Evolutionary conservation across 2,888 invertebrate genomes (phyloP).

Genomic region (Trachelus troglodyta): DNA sequence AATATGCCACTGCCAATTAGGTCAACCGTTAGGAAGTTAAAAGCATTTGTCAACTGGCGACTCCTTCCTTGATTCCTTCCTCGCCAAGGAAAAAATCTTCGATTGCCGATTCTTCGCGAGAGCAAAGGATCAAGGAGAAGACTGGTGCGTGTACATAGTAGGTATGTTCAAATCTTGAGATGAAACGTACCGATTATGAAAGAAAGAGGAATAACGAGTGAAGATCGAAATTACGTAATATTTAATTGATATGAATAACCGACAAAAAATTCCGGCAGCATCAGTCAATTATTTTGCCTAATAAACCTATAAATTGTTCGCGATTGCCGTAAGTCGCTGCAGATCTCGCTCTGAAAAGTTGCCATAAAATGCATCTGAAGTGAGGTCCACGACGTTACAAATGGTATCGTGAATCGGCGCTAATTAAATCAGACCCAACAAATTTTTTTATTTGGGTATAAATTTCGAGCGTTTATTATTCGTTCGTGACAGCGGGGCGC

Average conservation of each 20-base stretch:
- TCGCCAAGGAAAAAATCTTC: too few species aligned
- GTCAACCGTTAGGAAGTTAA: too few species aligned
- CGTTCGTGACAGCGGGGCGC: conserved; percentile 43
- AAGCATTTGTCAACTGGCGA: too few species aligned
- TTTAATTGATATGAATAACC: conserved; percentile 27
- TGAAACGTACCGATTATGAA: neutral
- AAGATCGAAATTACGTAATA: conserved; percentile 15
- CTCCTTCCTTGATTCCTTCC: too few species aligned
- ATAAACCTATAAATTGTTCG: conserved; percentile 47
- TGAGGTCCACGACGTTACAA: neutral
- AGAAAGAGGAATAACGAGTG: neutral
- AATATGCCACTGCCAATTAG: conserved; percentile 56
- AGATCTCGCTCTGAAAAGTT: neutral
- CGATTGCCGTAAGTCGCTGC: conserved; percentile 18
- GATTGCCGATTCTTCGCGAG: too few species aligned
- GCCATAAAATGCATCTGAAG: conserved; percentile 14
- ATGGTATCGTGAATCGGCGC: conserved; percentile 8
- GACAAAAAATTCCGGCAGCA: conserved; percentile 21
- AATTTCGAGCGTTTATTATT: conserved; percentile 41
- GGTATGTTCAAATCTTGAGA: too few species aligned
- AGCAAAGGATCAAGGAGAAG: too few species aligned
- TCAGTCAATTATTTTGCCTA: conserved; percentile 37
- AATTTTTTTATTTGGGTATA: conserved; percentile 43
- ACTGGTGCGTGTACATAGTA: too few species aligned
- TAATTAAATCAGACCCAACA: conserved; percentile 45